Conservation (phyloP, 2,113 vertebrate genomes). For the Salvator merianae region DNA sequence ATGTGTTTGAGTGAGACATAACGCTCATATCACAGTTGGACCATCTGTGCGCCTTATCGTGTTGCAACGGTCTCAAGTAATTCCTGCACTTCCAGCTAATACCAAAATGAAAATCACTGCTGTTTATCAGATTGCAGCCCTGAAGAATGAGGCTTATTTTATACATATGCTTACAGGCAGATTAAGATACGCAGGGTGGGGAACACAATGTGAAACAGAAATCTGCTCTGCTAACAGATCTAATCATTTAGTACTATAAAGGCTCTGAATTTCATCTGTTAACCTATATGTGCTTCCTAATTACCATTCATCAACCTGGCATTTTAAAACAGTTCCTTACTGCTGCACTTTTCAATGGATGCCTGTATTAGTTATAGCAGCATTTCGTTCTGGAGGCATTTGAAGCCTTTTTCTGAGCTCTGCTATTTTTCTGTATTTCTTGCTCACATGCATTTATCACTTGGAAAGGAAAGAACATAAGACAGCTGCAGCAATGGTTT, state of each 20-base stretch:
- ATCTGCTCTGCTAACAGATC: conserved; percentile 18
- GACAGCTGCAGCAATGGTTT: not conserved
- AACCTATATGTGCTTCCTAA: conserved; percentile 10
- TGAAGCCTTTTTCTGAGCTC: not conserved
- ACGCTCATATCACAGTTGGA: conserved; percentile 2
- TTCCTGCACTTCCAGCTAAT: conserved; percentile 30
- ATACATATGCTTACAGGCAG: conserved; percentile 19
- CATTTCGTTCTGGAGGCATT: not conserved
- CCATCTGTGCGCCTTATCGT: conserved; percentile 17
- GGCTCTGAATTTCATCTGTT: conserved; percentile 12
- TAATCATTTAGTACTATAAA: conserved; percentile 22
- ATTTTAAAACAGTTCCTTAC: conserved; percentile 25
- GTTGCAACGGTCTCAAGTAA: not conserved
- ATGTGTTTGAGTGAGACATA: not conserved
- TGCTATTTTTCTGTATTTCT: not conserved
- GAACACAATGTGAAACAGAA: conserved; percentile 19
- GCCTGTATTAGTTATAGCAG: not conserved
- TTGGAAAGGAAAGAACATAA: not conserved
- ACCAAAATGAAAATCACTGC: conserved; percentile 18
- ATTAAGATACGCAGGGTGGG: not conserved
- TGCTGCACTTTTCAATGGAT: not conserved
- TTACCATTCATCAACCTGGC: conserved; percentile 2
- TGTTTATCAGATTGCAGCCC: not conserved
- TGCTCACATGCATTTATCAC: not conserved
- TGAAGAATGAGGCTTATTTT: conserved; percentile 23